These are phyloP conservation scores for Crocuta crocuta DNA, from an alignment of 2,113 vertebrate genomes.

Conservation along the genomic window DNA sequence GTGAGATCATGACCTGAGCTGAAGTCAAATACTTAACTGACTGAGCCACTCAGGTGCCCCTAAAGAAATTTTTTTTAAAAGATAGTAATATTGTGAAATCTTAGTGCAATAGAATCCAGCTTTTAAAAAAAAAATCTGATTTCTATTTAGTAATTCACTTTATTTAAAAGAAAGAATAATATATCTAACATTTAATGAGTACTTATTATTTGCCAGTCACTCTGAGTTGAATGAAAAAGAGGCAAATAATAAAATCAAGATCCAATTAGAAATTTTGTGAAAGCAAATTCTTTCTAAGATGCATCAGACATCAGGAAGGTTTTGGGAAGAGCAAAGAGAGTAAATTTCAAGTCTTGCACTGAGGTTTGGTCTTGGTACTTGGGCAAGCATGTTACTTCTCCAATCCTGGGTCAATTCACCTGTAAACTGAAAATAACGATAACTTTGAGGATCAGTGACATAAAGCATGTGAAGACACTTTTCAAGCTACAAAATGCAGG, in stretches of 20 bases:
- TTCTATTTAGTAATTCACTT: neutral
- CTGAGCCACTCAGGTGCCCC: too few relatives aligned
- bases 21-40: too few relatives aligned
- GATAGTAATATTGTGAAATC: neutral
- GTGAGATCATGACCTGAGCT: too few relatives aligned
- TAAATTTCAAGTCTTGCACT: neutral
- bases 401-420: neutral
- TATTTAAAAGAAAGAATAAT: conserved; percentile 55
- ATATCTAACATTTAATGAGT: conserved; percentile 31
- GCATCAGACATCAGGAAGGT: neutral
- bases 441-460: neutral
- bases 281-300: neutral
- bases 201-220: neutral
- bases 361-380: neutral
- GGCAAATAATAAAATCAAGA: neutral
- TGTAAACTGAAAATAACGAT: neutral
- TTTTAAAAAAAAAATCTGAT: neutral
- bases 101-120: neutral
- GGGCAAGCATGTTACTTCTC: neutral
- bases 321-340: neutral
- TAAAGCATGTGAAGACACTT: neutral
- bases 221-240: neutral
- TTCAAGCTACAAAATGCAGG: neutral
- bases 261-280: conserved; percentile 24
- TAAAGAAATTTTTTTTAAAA: neutral